Evolutionary conservation across 1,140 invertebrate genomes (phyloP), one percentile per base, ranked within the genome.

Genomic region (Luehdorfia chinensis): DNA sequence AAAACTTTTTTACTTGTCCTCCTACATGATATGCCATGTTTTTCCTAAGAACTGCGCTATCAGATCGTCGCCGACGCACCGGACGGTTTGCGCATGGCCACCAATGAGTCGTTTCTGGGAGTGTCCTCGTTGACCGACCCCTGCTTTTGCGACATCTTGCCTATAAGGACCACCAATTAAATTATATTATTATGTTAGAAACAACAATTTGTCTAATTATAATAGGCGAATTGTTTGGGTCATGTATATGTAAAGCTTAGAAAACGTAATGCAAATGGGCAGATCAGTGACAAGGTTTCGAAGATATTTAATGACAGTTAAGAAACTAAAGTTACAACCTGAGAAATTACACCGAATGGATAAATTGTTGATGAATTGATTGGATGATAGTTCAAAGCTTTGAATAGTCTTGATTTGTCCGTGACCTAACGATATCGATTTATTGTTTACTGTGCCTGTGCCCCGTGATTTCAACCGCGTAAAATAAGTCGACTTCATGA

Each of bases 91-190:
- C 46, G 34, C 46, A 11, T 39, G 28, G 5, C 31, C 48, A 47
- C 44, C 60, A 60, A 58, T 60, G 50, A 60, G n/a, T n/a, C n/a
- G n/a, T n/a, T n/a, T n/a, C n/a, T n/a, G 49, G 18, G 28, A 23
- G 46, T 39, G 46, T 51, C 53, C 59, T 62, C 56, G 55, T 50
- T 56, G n/a, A n/a, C 23, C 47, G 44, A 15, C 58, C 47, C 58
- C 34, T 32, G 39, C 50, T 49, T 45, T 51, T 54, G 55, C 50
- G 41, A 50, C 45, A 50, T 50, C 37, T 48, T 41, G 33, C 18
- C 11, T 21, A 34, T 30, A n/a, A n/a, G 19, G 13, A 43, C 9
- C 43, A 50, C 46, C 23, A 31, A 32, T 28, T 21, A 31, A 18
- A 49, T 27, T 23, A 31, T 34, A 44, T 48, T 37, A 27, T 45